Base-by-base conservation (phyloP, 2,113 vertebrate species). In the Lepidiolamprologus cunningtoni region DNA sequence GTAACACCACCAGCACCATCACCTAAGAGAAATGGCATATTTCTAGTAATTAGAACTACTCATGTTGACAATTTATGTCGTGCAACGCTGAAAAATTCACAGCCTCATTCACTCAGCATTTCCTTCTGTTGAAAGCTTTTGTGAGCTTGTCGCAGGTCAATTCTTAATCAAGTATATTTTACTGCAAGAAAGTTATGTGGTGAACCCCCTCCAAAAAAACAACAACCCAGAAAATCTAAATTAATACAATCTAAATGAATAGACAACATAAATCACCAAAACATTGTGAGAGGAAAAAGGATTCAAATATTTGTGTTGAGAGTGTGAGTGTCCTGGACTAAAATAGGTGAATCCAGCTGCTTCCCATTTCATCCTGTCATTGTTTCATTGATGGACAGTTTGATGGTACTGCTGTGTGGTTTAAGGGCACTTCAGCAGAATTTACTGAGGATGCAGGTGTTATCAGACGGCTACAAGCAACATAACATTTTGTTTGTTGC, bases 161-260 rank as follows among this genome's bases (percentile, higher is more conserved):
- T 78, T 78, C 14, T 17, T 63, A 63, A 33, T 7, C 9, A 78
- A 50, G 7, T 8, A 31, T 50, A 78, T 78, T 78, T 78, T 76
- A 76, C 40, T 47, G 23, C 42, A 50, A 50, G 40, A 50, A 76
- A 50, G 4, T 28, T 47, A 50, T 47, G 42, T 12, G 71, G 21
- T 8, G 23, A 73, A 26, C 2, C 6, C 3, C 10, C 17, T 0
- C 0, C 11, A 7, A 23, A 71, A 40, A 40, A 33, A 3, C 5
- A 19, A 19, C 16, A 19, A 61, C 58, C 17, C 16, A 66, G 17
- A 28, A 76, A 73, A 17, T 47, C 40, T 11, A 16, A 28, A 47
- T 73, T 42, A 16, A 73, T 73, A 73, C 23, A 47, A 16, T 47
- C 45, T 47, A 47, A 47, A 47, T 47, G 45, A 47, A 47, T 47